phyloP scores from a whole-genome alignment of 2,797 vertebrate species.

The Clarias platycephalus region DNA sequence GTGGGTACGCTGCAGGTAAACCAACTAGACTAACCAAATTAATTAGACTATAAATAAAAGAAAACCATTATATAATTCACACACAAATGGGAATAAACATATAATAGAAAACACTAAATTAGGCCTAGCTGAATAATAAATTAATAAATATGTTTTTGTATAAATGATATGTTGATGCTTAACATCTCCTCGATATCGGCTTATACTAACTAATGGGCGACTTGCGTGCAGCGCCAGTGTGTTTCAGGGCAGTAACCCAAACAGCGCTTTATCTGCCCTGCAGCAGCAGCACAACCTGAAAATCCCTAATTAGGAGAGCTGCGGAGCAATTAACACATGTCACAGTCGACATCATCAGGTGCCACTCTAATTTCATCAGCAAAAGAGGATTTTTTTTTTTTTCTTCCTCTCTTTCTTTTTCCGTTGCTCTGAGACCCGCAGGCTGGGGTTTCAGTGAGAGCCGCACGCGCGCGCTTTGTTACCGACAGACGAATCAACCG shows the following conservation, averaged over 20 bases:
- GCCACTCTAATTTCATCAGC: slow-evolving; percentile 91
- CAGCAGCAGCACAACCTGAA: slow-evolving; percentile 88
- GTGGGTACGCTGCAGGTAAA: too few relatives aligned
- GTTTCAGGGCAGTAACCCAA: slow-evolving; percentile 76
- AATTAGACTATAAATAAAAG: not conserved
- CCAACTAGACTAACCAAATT: not conserved
- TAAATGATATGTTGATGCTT: not conserved
- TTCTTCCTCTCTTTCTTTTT: slow-evolving; percentile 66
- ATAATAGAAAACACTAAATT: not conserved
- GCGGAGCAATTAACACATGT: slow-evolving; percentile 95
- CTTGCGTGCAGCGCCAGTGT: slow-evolving; percentile 17
- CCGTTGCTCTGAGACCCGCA: not conserved
- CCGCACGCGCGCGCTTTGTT: slow-evolving; percentile 1
- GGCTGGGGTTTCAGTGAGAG: not conserved
- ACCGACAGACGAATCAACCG: not conserved
- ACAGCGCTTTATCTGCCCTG: slow-evolving; percentile 75
- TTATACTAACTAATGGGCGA: not conserved
- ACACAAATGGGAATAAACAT: not conserved
- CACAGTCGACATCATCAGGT: slow-evolving; percentile 97
- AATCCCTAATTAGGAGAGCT: slow-evolving; percentile 94
- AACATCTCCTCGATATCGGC: not conserved
- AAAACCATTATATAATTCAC: not conserved
- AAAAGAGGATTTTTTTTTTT: slow-evolving; percentile 77
- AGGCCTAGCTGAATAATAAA: not conserved
- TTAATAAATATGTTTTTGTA: not conserved